Evolutionary conservation across 2,113 vertebrate genomes (phyloP), one percentile per base, ranked within the genome.

Genomic region (Casuarius casuarius): DNA sequence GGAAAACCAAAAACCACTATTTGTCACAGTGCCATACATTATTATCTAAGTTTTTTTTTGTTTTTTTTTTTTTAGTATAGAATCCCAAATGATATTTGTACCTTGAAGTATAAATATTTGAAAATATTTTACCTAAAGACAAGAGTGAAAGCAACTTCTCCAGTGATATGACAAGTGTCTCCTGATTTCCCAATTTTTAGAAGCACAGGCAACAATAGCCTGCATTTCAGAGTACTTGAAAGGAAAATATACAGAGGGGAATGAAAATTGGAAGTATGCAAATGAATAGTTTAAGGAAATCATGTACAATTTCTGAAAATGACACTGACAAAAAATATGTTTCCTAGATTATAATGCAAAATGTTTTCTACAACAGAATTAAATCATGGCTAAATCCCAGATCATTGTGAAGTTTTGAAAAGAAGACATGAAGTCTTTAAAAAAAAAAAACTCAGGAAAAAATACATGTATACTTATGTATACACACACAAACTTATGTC

Each of bases 401-500:
- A 52, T 56, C 7, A n/a, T 6, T 52, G 1, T 1, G 72, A 38
- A 75, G n/a, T 75, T 82, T 7, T 52, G 9, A 73, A 80, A 80
- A 63, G 7, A 67, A 6, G 1, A 33, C 1, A 35, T 40, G 48
- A 48, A 42, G 4, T 46, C 33, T 77, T 89, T 2, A 54, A 80
- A 76, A 78, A 86, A 25, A 35, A 21, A 29, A 22, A 28, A 20
- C 33, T 49, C 1, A 58, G 17, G 40, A 35, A 73, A 9, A 67
- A 44, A 20, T 18, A 33, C 11, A 1, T 23, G 2, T 3, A 31
- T 58, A 31, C 54, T 58, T 59, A 33, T 58, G 9, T 58, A 31
- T 10, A 71, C 1, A 9, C 4, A 61, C 0, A 0, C 2, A 44
- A 5, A 15, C 0, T 54, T 75, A 13, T 26, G 70, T 90, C 35